These are phyloP conservation scores for Doryteuthis pealeii DNA, from an alignment of 1,140 invertebrate species.

Conservation along the genomic window DNA sequence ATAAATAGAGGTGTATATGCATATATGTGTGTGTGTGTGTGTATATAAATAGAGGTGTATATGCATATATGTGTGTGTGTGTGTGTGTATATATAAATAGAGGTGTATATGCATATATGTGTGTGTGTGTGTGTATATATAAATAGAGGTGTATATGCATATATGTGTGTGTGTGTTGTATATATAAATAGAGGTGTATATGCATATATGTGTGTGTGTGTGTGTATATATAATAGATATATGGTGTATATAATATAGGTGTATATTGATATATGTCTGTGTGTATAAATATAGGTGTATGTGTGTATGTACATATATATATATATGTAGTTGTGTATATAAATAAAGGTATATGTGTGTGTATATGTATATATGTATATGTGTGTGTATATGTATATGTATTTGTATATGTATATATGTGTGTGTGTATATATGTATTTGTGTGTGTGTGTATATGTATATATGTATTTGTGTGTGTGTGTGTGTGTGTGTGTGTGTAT, in stretches of 20 bases:
- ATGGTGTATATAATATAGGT: no score
- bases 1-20: background rate
- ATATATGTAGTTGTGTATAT: background rate
- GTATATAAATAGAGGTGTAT: background rate
- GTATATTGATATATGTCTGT: no score
- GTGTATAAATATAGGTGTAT: no score
- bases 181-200: background rate
- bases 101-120: background rate
- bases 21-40: background rate
- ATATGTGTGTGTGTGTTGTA: background rate
- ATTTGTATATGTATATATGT: background rate
- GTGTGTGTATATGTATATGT: background rate
- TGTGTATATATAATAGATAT: background rate
- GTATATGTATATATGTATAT: background rate
- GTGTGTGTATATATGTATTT: no score
- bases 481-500: background rate
- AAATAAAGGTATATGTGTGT: background rate
- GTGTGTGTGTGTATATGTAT: no score
- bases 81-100: background rate
- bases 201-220: background rate
- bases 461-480: no score
- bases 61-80: background rate
- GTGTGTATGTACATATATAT: background rate
- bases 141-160: background rate
- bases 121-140: constrained; percentile 3